A percentile compares a stretch with the other conserved stretches of the same genome.
phyloP scores from a whole-genome alignment of 1,140 invertebrate species.

The Sipha flava region DNA sequence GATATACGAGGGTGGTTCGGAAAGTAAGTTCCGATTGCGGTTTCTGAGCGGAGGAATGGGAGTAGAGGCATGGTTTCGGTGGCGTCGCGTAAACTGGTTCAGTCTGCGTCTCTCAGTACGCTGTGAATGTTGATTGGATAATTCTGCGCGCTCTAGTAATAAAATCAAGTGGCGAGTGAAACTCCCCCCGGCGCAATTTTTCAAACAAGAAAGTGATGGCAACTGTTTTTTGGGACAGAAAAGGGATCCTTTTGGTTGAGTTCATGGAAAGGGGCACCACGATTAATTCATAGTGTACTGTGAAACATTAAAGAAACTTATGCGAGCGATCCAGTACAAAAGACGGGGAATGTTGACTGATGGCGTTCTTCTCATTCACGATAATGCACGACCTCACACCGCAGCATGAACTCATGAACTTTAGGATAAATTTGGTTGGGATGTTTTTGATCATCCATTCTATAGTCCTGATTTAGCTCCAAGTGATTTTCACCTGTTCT shows the following conservation, averaged over 20 bases:
- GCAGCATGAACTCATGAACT: slow-evolving; percentile 34
- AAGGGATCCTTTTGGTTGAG: no score
- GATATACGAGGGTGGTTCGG: not conserved
- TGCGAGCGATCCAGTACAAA: no score
- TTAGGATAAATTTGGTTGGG: slow-evolving; percentile 38
- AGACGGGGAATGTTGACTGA: no score
- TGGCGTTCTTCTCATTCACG: slow-evolving; percentile 39
- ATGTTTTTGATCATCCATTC: slow-evolving; percentile 41
- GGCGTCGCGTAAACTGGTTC: not conserved
- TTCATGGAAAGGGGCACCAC: no score
- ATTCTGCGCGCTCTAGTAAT: not conserved
- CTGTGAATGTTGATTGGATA: not conserved
- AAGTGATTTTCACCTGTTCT: slow-evolving; percentile 41
- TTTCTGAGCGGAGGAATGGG: not conserved
- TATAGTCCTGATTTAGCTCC: no score
- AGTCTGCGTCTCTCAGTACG: not conserved
- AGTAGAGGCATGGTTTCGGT: not conserved
- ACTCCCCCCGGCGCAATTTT: not conserved
- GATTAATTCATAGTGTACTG: no score
- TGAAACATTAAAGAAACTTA: no score
- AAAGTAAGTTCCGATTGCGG: not conserved
- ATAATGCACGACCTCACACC: slow-evolving; percentile 43
- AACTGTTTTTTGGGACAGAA: no score
- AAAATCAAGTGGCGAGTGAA: not conserved
- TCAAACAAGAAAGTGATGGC: no score